Conservation (phyloP, 2,113 vertebrate genomes). For the Solea solea region DNA sequence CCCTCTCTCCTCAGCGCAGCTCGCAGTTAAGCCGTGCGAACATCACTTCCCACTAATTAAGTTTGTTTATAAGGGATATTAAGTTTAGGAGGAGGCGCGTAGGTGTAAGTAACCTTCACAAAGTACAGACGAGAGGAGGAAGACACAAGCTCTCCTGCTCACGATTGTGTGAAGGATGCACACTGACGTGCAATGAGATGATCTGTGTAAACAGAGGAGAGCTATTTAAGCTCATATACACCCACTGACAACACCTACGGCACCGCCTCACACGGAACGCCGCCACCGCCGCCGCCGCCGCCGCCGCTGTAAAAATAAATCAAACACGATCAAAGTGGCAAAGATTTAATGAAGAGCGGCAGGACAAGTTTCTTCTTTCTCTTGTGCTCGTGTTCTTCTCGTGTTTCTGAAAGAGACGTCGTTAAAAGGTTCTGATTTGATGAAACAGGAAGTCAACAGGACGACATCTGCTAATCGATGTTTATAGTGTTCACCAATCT, state of each 20-base stretch:
- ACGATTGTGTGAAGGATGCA: constrained; percentile 52
- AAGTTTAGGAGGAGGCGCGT: constrained; percentile 72
- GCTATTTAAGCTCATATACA: constrained; percentile 53
- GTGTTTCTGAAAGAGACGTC: background rate
- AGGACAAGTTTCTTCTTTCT: background rate
- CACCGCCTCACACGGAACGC: constrained; percentile 6
- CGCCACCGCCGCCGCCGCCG: background rate
- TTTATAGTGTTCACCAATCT: too few relatives aligned
- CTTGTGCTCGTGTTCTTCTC: background rate
- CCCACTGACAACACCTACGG: constrained; percentile 34
- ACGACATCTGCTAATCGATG: too few relatives aligned
- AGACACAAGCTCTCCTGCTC: constrained; percentile 35
- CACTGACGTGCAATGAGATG: constrained; percentile 57
- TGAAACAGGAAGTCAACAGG: too few relatives aligned
- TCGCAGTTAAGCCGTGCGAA: constrained; percentile 59
- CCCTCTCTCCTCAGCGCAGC: constrained; percentile 28
- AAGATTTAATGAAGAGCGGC: constrained; percentile 21
- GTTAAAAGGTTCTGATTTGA: too few relatives aligned
- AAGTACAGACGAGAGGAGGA: constrained; percentile 46
- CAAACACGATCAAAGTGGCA: constrained; percentile 7
- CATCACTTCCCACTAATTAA: constrained; percentile 78
- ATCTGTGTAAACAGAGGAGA: constrained; percentile 56
- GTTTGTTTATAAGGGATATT: constrained; percentile 80
- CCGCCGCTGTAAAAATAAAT: constrained; percentile 16
- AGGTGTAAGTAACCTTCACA: constrained; percentile 78